Base-by-base conservation (phyloP, 2,113 vertebrate genomes). In the Carlito syrichta region DNA sequence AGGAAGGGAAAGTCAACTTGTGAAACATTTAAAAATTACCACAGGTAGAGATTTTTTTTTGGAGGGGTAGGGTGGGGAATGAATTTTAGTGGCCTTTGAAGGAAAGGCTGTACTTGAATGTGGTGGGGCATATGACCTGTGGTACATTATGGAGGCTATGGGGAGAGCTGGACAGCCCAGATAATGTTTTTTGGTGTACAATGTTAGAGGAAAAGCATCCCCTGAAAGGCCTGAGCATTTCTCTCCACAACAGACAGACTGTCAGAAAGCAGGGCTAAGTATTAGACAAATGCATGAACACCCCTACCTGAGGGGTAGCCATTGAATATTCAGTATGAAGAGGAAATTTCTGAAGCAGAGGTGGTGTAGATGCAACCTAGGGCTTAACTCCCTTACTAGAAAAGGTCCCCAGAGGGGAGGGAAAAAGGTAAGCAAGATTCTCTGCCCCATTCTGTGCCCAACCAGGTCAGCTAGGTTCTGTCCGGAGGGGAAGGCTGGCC, bases 241-340 rank as follows among this genome's bases (percentile, higher is more conserved):
- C 50, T 62, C 48, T 77, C 89, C 74, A 48, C 23, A 20, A 74
- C 35, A 88, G 78, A 78, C 50, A 85, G 48, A 63, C 54, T 74
- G 27, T 81, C 10, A 50, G 71, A 54, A 96, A 86, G 45, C 88
- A 76, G 35, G 38, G n/a, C 25, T 78, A 77, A 66, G 77, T 50
- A 71, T 76, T 45, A 88, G 71, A 54, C 88, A 77, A 62, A 32
- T 38, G 25, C 50, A 2, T 23, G 12, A 52, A 25, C 1, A n/a
- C 2, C 30, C 40, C 35, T 2, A 8, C 35, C 27, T 5, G 0
- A 25, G 4, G 16, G 54, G 22, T 8, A 83, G 73, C 9, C 6
- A 22, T 11, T 30, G 43, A 73, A 35, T 7, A 20, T 23, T 68
- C 25, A 48, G 20, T 32, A 74, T 13, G 14, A 20, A 52, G 43